Base-by-base conservation (phyloP, 2,888 invertebrate species). In the Peribatodes rhomboidaria region DNA sequence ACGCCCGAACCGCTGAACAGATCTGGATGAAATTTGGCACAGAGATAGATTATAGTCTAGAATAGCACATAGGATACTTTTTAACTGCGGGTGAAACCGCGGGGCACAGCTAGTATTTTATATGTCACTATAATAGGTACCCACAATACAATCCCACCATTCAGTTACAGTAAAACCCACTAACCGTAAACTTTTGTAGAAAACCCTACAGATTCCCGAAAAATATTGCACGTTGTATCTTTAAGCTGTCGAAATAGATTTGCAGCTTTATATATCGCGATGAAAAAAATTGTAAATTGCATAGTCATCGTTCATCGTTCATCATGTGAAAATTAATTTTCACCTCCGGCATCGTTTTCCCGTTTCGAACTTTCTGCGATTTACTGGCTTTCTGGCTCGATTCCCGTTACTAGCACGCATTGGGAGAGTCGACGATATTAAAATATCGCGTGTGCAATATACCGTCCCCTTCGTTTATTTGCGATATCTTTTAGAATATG, bases 271-370 rank as follows among this genome's bases (percentile, higher is more conserved):
- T 39, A 47, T 70, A 66, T 72, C 56, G 78, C 44, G 33, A 55
- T 80, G 74, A 80, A 78, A 88, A 76, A 76, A 87, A 86, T 81
- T 85, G 84, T 77, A 88, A 89, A 91, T 89, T 87, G 87, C 87
- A 86, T 79, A 83, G 84, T 85, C 88, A 92, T 89, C 89, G 80
- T 82, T 89, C 91, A 90, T 90, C 89, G 88, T 92, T 89, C 91
- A 92, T 93, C 92, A 92, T 87, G 72, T 83, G 84, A 88, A 72
- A 88, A 92, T 92, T 92, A 92, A 92, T 91, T 89, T 91, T 89
- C 58, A 55, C 54, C 49, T 52, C 86, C 79, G 78, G 81, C 79
- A 80, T 78, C 81, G 86, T 82, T 80, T 81, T 80, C 80, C 78
- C 80, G 76, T 72, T 58, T 80, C 79, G 69, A 83, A n/a, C 16